phyloP scores from a whole-genome alignment of 2,888 invertebrate species.

The Metopia argyrocephala region DNA sequence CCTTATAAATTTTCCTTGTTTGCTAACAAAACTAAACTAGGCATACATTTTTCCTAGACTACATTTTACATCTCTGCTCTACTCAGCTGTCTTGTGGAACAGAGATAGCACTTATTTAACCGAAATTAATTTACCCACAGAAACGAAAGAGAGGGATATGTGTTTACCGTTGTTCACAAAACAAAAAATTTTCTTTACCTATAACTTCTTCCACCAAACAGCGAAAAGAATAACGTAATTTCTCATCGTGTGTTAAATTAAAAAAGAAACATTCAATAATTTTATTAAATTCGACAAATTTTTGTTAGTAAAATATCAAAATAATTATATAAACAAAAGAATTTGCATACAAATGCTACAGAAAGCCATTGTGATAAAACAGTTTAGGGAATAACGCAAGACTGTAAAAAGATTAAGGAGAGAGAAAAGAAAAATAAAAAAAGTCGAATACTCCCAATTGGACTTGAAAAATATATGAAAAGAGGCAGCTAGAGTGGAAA shows the following conservation, averaged over 20 bases:
- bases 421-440: background rate
- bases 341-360: constrained; percentile 9
- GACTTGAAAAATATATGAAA: constrained; percentile 58
- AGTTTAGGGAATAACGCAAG: constrained; percentile 31
- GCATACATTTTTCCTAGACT: background rate
- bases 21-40: background rate
- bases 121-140: background rate
- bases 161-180: background rate
- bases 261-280: constrained; percentile 42
- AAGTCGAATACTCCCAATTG: constrained; percentile 60
- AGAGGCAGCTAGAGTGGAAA: constrained; percentile 21
- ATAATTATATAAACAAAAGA: constrained; percentile 8
- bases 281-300: background rate
- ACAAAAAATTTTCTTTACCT: constrained; percentile 25
- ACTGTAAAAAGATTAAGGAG: constrained; percentile 36
- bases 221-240: constrained; percentile 60
- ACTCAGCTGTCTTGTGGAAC: constrained; percentile 38
- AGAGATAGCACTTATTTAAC: background rate
- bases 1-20: background rate
- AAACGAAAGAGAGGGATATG: constrained; percentile 17
- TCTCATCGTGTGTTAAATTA: constrained; percentile 62
- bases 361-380: constrained; percentile 41
- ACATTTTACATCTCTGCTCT: background rate
- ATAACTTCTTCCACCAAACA: constrained; percentile 54
- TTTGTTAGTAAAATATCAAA: constrained; percentile 6